phyloP scores from a whole-genome alignment of 2,113 vertebrate species.

The Pollimyrus isidori region DNA sequence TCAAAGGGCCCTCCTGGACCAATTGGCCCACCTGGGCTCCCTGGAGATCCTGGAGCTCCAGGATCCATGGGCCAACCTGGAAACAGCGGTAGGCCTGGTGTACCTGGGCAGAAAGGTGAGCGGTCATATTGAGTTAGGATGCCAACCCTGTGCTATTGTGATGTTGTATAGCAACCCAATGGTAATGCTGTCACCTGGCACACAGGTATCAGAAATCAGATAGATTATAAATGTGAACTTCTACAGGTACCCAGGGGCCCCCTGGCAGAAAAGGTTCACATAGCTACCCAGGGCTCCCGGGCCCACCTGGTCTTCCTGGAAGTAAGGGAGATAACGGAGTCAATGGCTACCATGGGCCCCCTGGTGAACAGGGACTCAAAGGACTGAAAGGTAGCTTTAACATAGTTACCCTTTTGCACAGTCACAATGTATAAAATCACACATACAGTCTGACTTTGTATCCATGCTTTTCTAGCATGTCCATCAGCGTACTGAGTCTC shows the following conservation, averaged over 20 bases:
- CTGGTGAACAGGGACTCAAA: background rate
- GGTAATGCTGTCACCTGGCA: background rate
- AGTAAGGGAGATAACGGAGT: background rate
- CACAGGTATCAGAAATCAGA: background rate
- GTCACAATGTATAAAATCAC: background rate
- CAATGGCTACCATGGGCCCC: background rate
- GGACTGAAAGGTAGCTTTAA: background rate
- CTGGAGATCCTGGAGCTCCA: constrained; percentile 63
- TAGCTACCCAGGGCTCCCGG: background rate
- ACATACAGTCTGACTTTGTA: background rate
- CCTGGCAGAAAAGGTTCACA: background rate
- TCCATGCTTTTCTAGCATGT: background rate
- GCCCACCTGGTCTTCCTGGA: background rate
- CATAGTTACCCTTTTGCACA: background rate
- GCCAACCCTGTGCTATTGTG: background rate
- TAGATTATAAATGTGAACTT: background rate
- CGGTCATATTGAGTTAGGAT: background rate
- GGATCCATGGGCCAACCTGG: constrained; percentile 50
- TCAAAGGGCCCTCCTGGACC: constrained; percentile 73
- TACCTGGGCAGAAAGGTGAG: background rate
- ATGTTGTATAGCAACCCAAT: background rate
- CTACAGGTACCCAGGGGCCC: background rate
- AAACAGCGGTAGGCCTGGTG: constrained; percentile 57
- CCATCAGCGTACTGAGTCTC: background rate
- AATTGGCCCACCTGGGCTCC: constrained; percentile 60